Conservation (phyloP, 2,888 invertebrate genomes). For the Heliconius erato region DNA sequence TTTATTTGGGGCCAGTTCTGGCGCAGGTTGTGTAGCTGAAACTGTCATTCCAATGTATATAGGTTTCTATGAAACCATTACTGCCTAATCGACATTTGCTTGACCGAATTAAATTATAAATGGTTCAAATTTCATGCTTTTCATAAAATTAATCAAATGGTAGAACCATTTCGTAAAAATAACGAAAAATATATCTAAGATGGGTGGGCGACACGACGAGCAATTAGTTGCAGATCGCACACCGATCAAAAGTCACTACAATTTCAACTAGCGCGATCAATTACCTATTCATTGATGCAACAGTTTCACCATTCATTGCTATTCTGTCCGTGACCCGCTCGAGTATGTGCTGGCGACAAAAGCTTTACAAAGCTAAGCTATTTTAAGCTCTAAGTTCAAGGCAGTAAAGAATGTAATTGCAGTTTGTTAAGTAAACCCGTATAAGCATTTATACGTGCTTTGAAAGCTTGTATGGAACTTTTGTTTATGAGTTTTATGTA, state of each 20-base stretch:
- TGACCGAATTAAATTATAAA: no score
- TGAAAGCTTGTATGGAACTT: conserved; percentile 14
- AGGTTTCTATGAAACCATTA: neutral
- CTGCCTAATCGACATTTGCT: neutral
- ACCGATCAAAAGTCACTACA: conserved; percentile 15
- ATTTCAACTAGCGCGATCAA: conserved; percentile 34
- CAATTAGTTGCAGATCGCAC: conserved; percentile 19
- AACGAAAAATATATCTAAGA: neutral
- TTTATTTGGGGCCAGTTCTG: no score
- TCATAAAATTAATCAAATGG: neutral
- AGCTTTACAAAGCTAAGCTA: no score
- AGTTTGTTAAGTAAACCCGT: neutral
- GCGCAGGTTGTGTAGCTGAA: no score
- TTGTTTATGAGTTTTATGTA: conserved; percentile 25
- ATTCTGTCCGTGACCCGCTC: conserved; percentile 38
- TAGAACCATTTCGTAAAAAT: no score
- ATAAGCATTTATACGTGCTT: neutral
- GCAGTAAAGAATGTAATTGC: neutral
- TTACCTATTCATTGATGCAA: conserved; percentile 45
- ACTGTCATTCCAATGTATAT: neutral
- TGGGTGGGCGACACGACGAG: conserved; percentile 14
- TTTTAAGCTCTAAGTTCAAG: neutral
- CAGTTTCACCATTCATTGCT: conserved; percentile 41
- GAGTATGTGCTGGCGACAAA: conserved; percentile 16
- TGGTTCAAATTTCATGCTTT: neutral